phyloP scores from a whole-genome alignment of 2,888 invertebrate species.

The Spatulosminthurus flaviceps region DNA sequence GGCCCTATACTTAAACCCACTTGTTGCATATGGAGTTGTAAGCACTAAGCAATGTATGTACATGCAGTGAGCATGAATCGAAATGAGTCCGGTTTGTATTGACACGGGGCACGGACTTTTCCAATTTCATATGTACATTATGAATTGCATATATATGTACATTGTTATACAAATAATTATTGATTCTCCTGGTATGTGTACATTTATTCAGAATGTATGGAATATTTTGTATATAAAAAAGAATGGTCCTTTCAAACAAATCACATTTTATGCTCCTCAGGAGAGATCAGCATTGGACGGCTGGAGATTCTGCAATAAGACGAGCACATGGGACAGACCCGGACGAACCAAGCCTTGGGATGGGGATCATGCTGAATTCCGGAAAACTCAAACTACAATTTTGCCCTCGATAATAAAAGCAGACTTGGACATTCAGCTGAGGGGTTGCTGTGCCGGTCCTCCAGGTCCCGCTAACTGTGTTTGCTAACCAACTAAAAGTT shows the following conservation, averaged over 20 bases:
- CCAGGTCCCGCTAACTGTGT: conserved; percentile 34
- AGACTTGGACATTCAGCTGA: conserved; percentile 59
- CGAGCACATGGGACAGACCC: conserved; percentile 60
- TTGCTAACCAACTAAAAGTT: conserved; percentile 25
- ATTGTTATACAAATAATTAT: too few relatives aligned
- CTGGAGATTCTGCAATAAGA: conserved; percentile 60
- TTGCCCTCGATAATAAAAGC: conserved; percentile 57
- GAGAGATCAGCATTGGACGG: conserved; percentile 60
- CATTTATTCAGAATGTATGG: too few relatives aligned
- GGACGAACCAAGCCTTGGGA: conserved; percentile 58
- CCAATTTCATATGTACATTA: too few relatives aligned
- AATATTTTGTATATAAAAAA: too few relatives aligned
- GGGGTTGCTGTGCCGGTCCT: conserved; percentile 51
- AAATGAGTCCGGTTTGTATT: too few relatives aligned
- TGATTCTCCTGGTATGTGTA: too few relatives aligned
- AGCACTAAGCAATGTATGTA: neutral
- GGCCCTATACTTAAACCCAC: too few relatives aligned
- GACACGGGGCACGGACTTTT: too few relatives aligned
- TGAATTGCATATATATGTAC: too few relatives aligned
- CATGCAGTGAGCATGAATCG: too few relatives aligned
- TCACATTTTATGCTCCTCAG: conserved; percentile 36
- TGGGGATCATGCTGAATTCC: conserved; percentile 60
- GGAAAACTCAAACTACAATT: conserved; percentile 57
- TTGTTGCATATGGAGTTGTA: too few relatives aligned
- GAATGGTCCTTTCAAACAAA: too few relatives aligned